Evolutionary conservation across 2,888 invertebrate genomes (phyloP).

Genomic region (Amorpha juglandis): DNA sequence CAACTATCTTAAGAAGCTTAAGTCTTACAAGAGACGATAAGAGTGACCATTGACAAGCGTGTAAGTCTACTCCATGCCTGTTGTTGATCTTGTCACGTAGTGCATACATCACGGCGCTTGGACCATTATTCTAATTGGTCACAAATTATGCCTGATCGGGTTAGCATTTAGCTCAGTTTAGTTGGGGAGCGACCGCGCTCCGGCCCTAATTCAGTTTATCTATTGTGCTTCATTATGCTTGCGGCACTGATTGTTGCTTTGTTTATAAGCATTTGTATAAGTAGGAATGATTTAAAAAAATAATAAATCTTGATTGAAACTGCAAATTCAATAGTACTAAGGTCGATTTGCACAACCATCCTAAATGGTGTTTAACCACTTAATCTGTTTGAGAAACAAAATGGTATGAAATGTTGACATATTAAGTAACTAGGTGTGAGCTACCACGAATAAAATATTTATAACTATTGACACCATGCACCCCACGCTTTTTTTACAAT

Average conservation of each 20-base stretch:
- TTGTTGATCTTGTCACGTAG: slow-evolving; percentile 55
- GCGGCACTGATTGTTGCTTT: slow-evolving; percentile 50
- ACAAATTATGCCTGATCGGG: slow-evolving; percentile 84
- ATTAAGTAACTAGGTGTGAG: too few relatives aligned
- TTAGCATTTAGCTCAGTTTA: slow-evolving; percentile 79
- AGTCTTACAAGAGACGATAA: too few relatives aligned
- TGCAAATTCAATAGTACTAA: too few relatives aligned
- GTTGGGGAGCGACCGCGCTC: slow-evolving; percentile 52
- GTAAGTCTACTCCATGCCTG: slow-evolving; percentile 44
- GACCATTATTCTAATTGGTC: slow-evolving; percentile 85
- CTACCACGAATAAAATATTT: too few relatives aligned
- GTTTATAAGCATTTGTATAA: slow-evolving; percentile 13
- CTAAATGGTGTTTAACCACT: too few relatives aligned
- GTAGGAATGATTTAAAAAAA: background rate
- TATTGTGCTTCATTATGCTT: slow-evolving; percentile 47
- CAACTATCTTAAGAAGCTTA: too few relatives aligned
- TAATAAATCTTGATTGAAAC: too few relatives aligned
- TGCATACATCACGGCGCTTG: slow-evolving; percentile 78
- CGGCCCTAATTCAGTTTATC: slow-evolving; percentile 68
- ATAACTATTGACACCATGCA: too few relatives aligned
- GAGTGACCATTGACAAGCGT: background rate
- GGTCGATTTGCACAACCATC: too few relatives aligned
- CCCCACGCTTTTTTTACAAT: too few relatives aligned
- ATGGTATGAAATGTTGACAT: too few relatives aligned
- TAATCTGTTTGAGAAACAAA: too few relatives aligned